These are phyloP conservation scores for Okapia johnstoni DNA, from an alignment of 2,113 vertebrate genomes.

Conservation along the genomic window DNA sequence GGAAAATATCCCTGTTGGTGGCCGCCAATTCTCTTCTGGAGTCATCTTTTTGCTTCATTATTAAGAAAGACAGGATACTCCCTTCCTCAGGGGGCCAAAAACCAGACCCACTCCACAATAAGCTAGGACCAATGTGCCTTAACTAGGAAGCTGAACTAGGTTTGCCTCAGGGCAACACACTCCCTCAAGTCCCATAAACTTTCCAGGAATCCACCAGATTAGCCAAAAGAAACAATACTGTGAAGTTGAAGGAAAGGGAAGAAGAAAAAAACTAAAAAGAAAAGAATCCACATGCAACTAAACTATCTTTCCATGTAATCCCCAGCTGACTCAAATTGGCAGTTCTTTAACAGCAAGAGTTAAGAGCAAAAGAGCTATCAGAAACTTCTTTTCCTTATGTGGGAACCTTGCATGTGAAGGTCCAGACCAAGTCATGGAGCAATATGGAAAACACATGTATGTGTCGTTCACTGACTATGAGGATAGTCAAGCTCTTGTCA, in stretches of 20 bases:
- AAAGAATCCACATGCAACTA: neutral
- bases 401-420: neutral
- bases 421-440: neutral
- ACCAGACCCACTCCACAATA: constrained; percentile 11
- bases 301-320: neutral
- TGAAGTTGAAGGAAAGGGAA: neutral
- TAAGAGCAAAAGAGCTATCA: neutral
- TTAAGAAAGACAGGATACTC: constrained; percentile 48
- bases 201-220: constrained; percentile 53
- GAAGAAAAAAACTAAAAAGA: neutral
- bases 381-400: neutral
- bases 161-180: constrained; percentile 10
- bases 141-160: constrained; percentile 22
- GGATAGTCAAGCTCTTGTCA: neutral
- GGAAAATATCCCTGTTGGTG: neutral
- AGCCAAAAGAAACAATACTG: constrained; percentile 58
- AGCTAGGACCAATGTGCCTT: constrained; percentile 12
- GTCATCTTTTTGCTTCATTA: constrained; percentile 28
- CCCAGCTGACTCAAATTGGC: neutral
- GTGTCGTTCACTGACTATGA: neutral
- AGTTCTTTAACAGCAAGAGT: neutral
- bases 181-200: constrained; percentile 52
- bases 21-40: constrained; percentile 6
- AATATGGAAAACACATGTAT: neutral
- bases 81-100: neutral